Conservation (phyloP, 1,140 invertebrate genomes). For the Drosophila saltans region DNA sequence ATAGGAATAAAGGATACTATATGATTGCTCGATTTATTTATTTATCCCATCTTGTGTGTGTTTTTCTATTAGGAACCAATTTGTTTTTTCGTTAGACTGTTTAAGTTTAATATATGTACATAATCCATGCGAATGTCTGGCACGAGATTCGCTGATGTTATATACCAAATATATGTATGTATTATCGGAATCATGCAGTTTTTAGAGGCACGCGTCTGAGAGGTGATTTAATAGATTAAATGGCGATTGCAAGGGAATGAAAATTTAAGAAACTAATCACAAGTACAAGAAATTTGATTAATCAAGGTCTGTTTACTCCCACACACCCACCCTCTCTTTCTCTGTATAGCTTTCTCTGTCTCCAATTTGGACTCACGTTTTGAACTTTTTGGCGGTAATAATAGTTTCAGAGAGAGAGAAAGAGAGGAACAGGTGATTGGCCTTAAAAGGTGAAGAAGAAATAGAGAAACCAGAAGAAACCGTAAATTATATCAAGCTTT, state of each 20-base stretch:
- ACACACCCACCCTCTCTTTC: neutral
- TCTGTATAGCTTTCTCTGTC: neutral
- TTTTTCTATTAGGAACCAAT: no score
- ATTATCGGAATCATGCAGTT: slow-evolving; percentile 4
- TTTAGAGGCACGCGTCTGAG: neutral
- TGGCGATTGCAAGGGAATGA: neutral
- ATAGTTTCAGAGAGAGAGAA: neutral
- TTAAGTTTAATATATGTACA: no score
- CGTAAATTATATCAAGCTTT: neutral
- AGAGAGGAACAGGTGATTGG: slow-evolving; percentile 3
- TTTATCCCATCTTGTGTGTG: no score
- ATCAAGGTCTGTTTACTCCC: neutral
- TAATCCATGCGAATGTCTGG: neutral
- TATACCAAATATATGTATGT: neutral
- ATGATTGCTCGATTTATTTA: no score
- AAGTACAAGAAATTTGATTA: neutral
- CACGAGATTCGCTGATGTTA: neutral
- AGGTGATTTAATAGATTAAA: neutral
- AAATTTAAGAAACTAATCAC: neutral
- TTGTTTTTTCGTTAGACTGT: no score
- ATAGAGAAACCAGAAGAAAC: neutral
- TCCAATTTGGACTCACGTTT: neutral
- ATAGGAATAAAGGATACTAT: no score
- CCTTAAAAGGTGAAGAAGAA: neutral
- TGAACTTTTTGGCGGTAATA: neutral